Percentiles rank a stretch among this genome's conserved stretches.
phyloP scores from a whole-genome alignment of 2,113 vertebrate genomes.

The Microtus richardsoni region DNA sequence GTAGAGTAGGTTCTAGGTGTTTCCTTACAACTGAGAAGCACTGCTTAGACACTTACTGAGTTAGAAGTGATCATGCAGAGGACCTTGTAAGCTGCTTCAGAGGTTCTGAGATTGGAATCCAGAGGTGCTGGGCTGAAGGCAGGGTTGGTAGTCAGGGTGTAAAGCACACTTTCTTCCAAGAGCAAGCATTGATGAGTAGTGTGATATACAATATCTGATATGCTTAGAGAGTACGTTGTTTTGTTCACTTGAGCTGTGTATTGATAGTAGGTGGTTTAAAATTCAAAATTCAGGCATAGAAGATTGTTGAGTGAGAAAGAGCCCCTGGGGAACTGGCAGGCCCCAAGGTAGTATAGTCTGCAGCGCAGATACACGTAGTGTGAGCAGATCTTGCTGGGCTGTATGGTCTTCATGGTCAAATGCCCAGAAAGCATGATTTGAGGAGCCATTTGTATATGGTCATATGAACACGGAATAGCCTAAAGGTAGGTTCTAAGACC shows the following conservation, averaged over 20 bases:
- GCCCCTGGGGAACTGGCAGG: neutral
- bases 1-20: neutral
- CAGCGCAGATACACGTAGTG: neutral
- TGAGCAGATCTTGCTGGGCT: neutral
- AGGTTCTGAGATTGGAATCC: neutral
- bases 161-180: neutral
- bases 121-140: neutral
- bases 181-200: neutral
- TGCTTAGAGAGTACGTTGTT: neutral
- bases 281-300: neutral
- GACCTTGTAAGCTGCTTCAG: neutral
- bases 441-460: neutral
- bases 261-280: neutral
- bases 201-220: neutral
- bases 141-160: accelerated
- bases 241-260: neutral
- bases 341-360: accelerated
- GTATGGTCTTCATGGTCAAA: neutral
- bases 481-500: neutral
- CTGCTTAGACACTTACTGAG: neutral
- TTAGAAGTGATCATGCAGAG: neutral
- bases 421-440: neutral
- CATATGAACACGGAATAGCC: neutral
- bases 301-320: neutral
- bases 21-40: neutral